A percentile compares a stretch with the other conserved stretches of the same genome.
Conservation (phyloP, 2,888 invertebrate genomes). For the Arctia plantaginis region DNA sequence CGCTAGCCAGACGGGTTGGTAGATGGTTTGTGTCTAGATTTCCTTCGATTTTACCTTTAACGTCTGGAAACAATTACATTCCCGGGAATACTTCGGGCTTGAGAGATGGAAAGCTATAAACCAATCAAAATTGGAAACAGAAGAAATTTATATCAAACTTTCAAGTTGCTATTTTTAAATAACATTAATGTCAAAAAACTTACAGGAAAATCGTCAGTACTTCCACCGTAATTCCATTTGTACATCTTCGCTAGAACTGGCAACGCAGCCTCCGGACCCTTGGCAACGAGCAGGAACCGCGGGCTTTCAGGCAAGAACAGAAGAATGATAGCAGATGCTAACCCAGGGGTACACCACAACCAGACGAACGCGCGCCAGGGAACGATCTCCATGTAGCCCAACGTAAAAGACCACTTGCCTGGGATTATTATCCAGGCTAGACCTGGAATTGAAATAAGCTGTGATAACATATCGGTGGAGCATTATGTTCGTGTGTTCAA, state of each 20-base stretch:
- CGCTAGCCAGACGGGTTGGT: too few relatives aligned
- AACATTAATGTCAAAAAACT: conserved; percentile 43
- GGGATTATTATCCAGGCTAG: conserved; percentile 91
- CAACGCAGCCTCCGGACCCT: conserved; percentile 87
- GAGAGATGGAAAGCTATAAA: too few relatives aligned
- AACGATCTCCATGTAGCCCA: conserved; percentile 82
- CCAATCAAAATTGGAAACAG: too few relatives aligned
- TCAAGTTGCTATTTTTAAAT: not conserved
- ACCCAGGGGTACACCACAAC: conserved; percentile 88
- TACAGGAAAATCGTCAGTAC: conserved; percentile 77
- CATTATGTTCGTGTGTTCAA: not conserved
- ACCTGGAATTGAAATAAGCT: conserved; percentile 76
- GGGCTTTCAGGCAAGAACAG: conserved; percentile 91
- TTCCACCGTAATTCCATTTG: conserved; percentile 69
- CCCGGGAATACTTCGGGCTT: too few relatives aligned
- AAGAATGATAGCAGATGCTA: conserved; percentile 87
- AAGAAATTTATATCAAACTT: too few relatives aligned
- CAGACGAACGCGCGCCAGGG: conserved; percentile 92
- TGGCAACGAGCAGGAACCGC: conserved; percentile 89
- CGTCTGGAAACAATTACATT: too few relatives aligned
- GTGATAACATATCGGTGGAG: not conserved
- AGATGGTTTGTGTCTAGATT: too few relatives aligned
- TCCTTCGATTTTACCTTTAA: too few relatives aligned
- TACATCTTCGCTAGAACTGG: conserved; percentile 88
- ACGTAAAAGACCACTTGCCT: conserved; percentile 75